A percentile compares a stretch with the other conserved stretches of the same genome.
phyloP scores from a whole-genome alignment of 1,140 invertebrate species.

The Drosophila kikkawai region DNA sequence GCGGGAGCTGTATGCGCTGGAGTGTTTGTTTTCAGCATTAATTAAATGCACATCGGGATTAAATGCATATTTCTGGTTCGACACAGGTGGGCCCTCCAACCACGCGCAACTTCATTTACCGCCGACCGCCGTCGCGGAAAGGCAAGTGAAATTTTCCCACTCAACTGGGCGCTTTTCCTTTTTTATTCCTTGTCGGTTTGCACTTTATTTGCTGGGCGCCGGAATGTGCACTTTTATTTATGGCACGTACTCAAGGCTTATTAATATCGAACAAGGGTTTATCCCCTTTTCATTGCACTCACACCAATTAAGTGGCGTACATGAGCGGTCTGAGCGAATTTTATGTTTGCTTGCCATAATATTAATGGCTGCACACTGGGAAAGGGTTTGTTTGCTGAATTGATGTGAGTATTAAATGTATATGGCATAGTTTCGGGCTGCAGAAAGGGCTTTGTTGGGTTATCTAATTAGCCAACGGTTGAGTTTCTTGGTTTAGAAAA shows the following conservation, averaged over 20 bases:
- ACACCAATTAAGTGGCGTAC: constrained; percentile 31
- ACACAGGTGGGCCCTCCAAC: constrained; percentile 25
- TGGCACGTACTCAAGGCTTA: constrained; percentile 61
- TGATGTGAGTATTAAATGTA: not conserved
- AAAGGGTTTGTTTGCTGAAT: not conserved
- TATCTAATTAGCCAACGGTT: not conserved
- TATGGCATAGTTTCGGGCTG: constrained; percentile 53
- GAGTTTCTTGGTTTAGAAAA: not conserved
- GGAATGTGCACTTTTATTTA: constrained; percentile 62
- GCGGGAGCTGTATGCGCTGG: not conserved
- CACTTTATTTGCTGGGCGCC: constrained; percentile 52
- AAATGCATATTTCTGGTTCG: constrained; percentile 66
- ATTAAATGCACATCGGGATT: constrained; percentile 74
- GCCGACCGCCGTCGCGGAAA: constrained; percentile 4
- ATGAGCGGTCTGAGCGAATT: constrained; percentile 43
- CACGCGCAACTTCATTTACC: constrained; percentile 27
- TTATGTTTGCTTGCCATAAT: constrained; percentile 36
- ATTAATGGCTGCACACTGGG: constrained; percentile 8
- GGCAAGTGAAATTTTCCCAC: constrained; percentile 16
- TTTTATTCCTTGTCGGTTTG: constrained; percentile 8
- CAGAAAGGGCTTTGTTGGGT: not conserved
- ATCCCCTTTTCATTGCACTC: constrained; percentile 37
- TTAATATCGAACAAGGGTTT: constrained; percentile 53
- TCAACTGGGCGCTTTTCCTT: not conserved
- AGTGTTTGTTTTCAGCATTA: constrained; percentile 73